Percentiles rank a stretch among this genome's conserved stretches.
Conservation (phyloP, 2,888 invertebrate genomes). For the Tinea pellionella region DNA sequence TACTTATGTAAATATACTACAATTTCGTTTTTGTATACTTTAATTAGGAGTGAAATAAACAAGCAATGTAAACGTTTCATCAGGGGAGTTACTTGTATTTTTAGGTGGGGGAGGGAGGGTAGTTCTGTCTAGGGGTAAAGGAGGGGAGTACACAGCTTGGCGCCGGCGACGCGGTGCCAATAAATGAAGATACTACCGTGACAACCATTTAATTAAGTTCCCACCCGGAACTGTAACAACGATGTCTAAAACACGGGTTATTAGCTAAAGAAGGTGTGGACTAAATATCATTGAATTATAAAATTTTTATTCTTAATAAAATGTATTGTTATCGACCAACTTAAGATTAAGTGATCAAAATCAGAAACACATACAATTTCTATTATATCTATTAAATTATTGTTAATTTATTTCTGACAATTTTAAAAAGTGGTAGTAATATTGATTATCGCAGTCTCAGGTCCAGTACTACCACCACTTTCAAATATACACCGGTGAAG, state of each 20-base stretch:
- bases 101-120: not conserved
- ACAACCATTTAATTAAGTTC: slow-evolving; percentile 13
- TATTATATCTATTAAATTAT: no score
- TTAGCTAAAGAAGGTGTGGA: not conserved
- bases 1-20: slow-evolving; percentile 9
- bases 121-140: not conserved
- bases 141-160: not conserved
- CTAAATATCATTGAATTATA: not conserved
- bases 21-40: slow-evolving; percentile 14
- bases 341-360: no score
- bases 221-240: not conserved
- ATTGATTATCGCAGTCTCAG: no score
- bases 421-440: no score
- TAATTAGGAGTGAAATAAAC: slow-evolving; percentile 13
- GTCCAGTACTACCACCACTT: no score
- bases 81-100: slow-evolving; percentile 9
- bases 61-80: slow-evolving; percentile 12
- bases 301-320: not conserved
- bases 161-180: slow-evolving; percentile 12
- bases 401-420: no score
- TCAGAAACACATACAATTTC: no score
- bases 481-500: no score
- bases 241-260: not conserved
- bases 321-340: no score
- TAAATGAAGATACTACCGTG: slow-evolving; percentile 12